Evolutionary conservation across 2,113 vertebrate species (phyloP).

Genomic region (Columba janthina): DNA sequence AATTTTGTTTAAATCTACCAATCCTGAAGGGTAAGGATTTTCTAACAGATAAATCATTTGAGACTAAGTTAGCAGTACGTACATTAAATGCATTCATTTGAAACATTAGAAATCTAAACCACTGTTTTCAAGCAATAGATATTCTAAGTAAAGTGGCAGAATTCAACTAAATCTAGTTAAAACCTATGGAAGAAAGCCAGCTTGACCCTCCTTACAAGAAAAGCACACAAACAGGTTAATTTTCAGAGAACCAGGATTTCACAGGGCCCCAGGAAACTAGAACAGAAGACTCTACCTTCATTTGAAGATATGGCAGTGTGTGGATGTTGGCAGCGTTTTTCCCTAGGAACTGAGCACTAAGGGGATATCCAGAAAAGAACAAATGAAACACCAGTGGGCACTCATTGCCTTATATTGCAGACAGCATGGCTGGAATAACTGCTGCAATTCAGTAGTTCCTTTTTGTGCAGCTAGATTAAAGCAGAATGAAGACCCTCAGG

Average conservation of each 20-base stretch:
- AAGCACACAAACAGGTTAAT: neutral
- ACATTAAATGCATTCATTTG: neutral
- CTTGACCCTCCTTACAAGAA: neutral
- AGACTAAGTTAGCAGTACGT: neutral
- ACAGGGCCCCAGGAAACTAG: neutral
- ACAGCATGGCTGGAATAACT: neutral
- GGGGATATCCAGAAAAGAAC: neutral
- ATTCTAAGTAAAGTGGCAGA: neutral
- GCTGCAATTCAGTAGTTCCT: neutral
- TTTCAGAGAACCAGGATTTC: neutral
- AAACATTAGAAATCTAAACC: neutral
- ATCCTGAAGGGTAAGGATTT: neutral
- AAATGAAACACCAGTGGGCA: rapidly evolving
- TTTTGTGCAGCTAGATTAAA: neutral
- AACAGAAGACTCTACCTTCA: neutral
- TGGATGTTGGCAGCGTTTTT: neutral
- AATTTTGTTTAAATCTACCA: neutral
- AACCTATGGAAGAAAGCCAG: neutral
- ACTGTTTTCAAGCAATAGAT: neutral
- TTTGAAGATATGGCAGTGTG: neutral
- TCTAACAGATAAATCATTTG: neutral
- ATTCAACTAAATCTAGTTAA: neutral
- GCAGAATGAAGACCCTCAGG: neutral
- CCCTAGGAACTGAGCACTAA: neutral
- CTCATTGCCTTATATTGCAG: neutral